phyloP scores from a whole-genome alignment of 2,113 vertebrate species.

The Anguilla japonica region DNA sequence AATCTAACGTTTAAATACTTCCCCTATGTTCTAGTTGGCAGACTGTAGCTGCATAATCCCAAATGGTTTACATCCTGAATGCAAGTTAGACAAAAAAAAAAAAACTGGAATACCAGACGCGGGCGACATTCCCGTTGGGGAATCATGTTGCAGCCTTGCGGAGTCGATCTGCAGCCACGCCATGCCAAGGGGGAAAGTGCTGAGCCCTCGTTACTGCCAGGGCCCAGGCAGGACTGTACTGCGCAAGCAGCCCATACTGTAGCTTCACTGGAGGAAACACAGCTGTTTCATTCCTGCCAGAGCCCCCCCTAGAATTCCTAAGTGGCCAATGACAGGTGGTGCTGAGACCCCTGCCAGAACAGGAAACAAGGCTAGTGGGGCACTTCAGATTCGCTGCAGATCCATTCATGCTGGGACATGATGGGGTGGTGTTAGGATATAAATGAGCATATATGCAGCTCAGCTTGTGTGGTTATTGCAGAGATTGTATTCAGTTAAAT shows the following conservation, averaged over 20 bases:
- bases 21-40: neutral
- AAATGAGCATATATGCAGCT: neutral
- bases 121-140: conserved; percentile 44
- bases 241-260: neutral
- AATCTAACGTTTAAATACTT: neutral
- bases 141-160: conserved; percentile 44
- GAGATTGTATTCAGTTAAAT: neutral
- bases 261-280: conserved; percentile 32
- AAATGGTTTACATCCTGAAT: conserved; percentile 27
- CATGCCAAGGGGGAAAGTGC: neutral
- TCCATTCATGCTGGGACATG: neutral
- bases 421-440: conserved; percentile 21
- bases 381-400: conserved; percentile 9
- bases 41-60: neutral
- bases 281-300: conserved; percentile 55
- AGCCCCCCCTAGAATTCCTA: neutral
- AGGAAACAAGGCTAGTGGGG: conserved; percentile 4
- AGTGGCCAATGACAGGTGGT: conserved; percentile 61
- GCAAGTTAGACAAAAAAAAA: conserved; percentile 54
- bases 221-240: neutral
- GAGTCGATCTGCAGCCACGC: neutral
- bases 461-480: neutral
- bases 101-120: conserved; percentile 54
- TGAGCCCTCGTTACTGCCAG: conserved; percentile 3
- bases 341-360: neutral